Percentiles rank a stretch among this genome's conserved stretches.
Conservation (phyloP, 2,113 vertebrate genomes). For the Triplophysa siluroides region DNA sequence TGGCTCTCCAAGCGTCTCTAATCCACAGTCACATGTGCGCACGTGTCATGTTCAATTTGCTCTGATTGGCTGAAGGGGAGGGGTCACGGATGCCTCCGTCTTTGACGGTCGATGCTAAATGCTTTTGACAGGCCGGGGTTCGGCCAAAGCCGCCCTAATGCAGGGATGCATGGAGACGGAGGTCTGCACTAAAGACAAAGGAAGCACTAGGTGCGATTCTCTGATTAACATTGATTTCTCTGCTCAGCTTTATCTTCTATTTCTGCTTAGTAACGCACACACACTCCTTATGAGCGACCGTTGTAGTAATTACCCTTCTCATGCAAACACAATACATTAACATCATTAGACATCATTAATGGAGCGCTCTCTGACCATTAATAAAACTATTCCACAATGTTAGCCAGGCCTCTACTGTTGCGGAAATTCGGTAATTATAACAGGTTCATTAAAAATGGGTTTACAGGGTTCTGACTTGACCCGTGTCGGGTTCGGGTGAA, state of each 20-base stretch:
- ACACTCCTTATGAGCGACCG: slow-evolving; percentile 28
- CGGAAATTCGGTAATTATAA: slow-evolving; percentile 36
- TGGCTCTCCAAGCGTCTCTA: neutral
- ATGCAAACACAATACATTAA: slow-evolving; percentile 48
- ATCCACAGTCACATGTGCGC: slow-evolving; percentile 51
- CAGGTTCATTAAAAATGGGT: slow-evolving; percentile 38
- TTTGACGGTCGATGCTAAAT: slow-evolving; percentile 54
- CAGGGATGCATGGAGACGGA: slow-evolving; percentile 39
- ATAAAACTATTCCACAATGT: slow-evolving; percentile 10
- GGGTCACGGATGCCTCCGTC: slow-evolving; percentile 49
- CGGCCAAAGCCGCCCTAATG: slow-evolving; percentile 34
- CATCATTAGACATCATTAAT: slow-evolving; percentile 41
- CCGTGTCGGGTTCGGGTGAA: slow-evolving; percentile 16
- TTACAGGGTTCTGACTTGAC: slow-evolving; percentile 20
- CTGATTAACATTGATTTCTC: slow-evolving; percentile 36
- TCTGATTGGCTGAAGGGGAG: slow-evolving; percentile 29
- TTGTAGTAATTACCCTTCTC: slow-evolving; percentile 34
- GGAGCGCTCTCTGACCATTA: slow-evolving; percentile 2
- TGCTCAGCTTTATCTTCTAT: neutral
- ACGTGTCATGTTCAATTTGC: slow-evolving; percentile 58
- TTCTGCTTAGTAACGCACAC: neutral
- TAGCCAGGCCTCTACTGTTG: slow-evolving; percentile 27
- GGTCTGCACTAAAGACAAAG: slow-evolving; percentile 1
- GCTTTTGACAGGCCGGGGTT: slow-evolving; percentile 58
- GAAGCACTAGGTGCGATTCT: neutral